Base-by-base conservation (phyloP, 2,888 invertebrate species). In the Patella pellucida region DNA sequence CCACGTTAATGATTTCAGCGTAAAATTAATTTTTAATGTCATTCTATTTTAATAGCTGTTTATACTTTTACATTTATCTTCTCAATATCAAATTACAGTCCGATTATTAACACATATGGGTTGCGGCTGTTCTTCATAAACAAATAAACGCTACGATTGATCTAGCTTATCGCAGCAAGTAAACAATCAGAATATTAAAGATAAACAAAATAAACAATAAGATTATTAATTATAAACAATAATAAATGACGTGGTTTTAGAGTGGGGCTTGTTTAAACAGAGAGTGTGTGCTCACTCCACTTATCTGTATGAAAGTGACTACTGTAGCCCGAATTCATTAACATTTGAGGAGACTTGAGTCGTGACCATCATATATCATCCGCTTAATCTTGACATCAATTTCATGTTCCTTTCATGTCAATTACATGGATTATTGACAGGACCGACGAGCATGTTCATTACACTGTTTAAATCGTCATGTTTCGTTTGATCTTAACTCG, bases 341-440 rank as follows among this genome's bases (percentile, higher is more conserved):
- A 62, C 23, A 62, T 62, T 62, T 62, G 62, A 62, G 23, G 62
- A 62, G 62, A 23, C 62, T 62, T 62, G 62, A 23, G 62, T 14
- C 62, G 19, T 62, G 62, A 23, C 62, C 19, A 62, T 62, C 62
- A 62, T 62, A 62, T 62, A 62, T 62, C 62, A 62, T 62, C 14
- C 62, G 12, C 23, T 62, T 62, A 23, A 62, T 62, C 62, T 23
- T 19, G 19, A 19, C 23, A 62, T 19, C 23, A 62, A 62, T 62
- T 62, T 23, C 19, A 23, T 19, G 19, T 23, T 62, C 62, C 23
- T 62, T 62, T 62, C 62, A 62, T 62, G 62, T 62, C 23, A 23
- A 62, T 62, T 62, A 62, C 62, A 62, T 62, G 62, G 62, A 19
- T 62, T 62, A 62, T 62, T 62, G 62, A 23, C 19, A 62, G 23